These are phyloP conservation scores for Pocillopora grandis DNA, from an alignment of 92 coral and sea anemone genomes.

Conservation along the genomic window DNA sequence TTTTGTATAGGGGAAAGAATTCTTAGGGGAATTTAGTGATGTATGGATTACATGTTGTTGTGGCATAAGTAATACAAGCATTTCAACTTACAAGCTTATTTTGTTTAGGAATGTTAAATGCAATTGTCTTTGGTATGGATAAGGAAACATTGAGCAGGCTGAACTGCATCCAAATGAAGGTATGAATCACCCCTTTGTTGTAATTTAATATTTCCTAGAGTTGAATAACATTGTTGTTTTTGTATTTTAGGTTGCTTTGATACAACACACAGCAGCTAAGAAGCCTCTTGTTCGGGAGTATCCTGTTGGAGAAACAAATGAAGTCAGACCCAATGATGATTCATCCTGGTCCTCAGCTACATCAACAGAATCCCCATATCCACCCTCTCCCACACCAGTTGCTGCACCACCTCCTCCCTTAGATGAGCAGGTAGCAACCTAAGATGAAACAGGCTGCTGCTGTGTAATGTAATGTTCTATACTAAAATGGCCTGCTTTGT, in stretches of 20 bases:
- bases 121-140: slow-evolving; percentile 90
- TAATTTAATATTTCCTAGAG: not conserved
- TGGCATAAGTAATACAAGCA: too few relatives aligned
- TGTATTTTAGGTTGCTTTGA: slow-evolving; percentile 68
- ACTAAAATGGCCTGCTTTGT: not conserved
- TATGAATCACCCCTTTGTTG: not conserved
- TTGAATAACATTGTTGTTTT: not conserved
- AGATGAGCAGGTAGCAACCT: not conserved
- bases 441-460: not conserved
- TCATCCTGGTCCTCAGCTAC: slow-evolving; percentile 79
- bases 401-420: slow-evolving; percentile 52
- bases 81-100: not conserved
- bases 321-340: slow-evolving; percentile 84
- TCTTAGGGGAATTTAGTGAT: too few relatives aligned
- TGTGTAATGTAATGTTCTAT: not conserved
- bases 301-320: slow-evolving; percentile 81
- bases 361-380: slow-evolving; percentile 33
- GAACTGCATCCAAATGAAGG: slow-evolving; percentile 81
- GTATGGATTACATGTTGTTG: too few relatives aligned
- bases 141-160: slow-evolving; percentile 86
- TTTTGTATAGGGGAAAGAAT: too few relatives aligned
- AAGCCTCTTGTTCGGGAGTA: slow-evolving; percentile 90
- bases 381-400: slow-evolving; percentile 52
- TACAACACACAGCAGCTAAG: slow-evolving; percentile 70
- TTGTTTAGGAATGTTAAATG: slow-evolving; percentile 74